Percentiles rank a stretch among this genome's conserved stretches.
Evolutionary conservation across 2,797 vertebrate species (phyloP).

Genomic region (Macropodus opercularis): DNA sequence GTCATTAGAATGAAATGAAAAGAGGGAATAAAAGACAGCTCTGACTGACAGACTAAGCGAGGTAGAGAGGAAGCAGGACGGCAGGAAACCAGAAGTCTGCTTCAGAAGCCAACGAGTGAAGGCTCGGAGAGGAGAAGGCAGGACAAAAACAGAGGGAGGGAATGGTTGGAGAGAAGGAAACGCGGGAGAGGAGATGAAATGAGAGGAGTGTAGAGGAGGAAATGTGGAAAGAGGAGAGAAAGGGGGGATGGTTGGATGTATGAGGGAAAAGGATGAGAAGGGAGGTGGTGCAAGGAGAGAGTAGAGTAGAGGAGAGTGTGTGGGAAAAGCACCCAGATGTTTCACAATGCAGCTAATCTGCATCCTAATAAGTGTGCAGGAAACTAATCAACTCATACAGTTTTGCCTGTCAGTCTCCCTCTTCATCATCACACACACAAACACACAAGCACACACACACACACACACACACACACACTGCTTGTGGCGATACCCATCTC

Average conservation of each 20-base stretch:
- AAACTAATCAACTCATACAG: slow-evolving; percentile 81
- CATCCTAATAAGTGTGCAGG: slow-evolving; percentile 81
- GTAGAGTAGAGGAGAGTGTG: slow-evolving; percentile 28
- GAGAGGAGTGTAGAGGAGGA: no score
- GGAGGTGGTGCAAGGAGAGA: slow-evolving; percentile 30
- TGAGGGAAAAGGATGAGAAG: slow-evolving; percentile 35
- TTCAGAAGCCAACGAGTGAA: slow-evolving; percentile 23
- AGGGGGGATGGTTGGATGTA: slow-evolving; percentile 22
- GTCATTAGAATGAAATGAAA: slow-evolving; percentile 43
- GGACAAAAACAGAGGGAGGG: slow-evolving; percentile 35
- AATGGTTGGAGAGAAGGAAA: slow-evolving; percentile 40
- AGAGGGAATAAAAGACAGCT: slow-evolving; percentile 39
- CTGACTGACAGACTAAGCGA: slow-evolving; percentile 46
- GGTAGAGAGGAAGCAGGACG: slow-evolving; percentile 21
- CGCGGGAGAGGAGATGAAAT: slow-evolving; percentile 8
- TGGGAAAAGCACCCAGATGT: slow-evolving; percentile 79
- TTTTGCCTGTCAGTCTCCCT: slow-evolving; percentile 73
- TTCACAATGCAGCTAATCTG: slow-evolving; percentile 81
- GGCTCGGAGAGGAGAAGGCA: slow-evolving; percentile 21
- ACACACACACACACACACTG: neutral
- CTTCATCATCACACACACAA: slow-evolving; percentile 27
- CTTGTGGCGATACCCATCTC: slow-evolving; percentile 10
- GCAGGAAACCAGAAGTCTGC: slow-evolving; percentile 44
- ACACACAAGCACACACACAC: slow-evolving; percentile 5
- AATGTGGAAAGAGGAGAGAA: slow-evolving; percentile 18